Percentiles rank a stretch among this genome's conserved stretches.
These are phyloP conservation scores for Aphelocoma californica DNA, from an alignment of 2,797 vertebrate genomes.

Conservation along the genomic window DNA sequence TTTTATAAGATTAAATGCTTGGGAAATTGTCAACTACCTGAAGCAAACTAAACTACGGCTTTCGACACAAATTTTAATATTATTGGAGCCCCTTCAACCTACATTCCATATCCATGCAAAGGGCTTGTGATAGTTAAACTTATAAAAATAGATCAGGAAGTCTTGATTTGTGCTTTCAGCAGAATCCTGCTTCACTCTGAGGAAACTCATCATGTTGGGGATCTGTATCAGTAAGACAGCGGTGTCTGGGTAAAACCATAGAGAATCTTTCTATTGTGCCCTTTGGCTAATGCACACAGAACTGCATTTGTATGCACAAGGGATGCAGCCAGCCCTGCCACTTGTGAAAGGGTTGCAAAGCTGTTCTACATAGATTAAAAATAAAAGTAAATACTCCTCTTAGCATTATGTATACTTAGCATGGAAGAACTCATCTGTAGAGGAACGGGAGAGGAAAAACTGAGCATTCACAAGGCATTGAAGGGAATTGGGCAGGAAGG, in stretches of 20 bases:
- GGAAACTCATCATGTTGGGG: background rate
- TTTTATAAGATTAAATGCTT: background rate
- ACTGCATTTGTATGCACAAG: background rate
- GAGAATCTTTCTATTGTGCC: background rate
- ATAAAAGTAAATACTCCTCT: background rate
- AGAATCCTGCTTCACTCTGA: background rate
- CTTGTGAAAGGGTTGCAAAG: conserved; percentile 5
- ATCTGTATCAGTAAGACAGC: background rate
- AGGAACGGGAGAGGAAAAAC: background rate
- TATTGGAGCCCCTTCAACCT: background rate
- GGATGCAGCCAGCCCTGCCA: background rate
- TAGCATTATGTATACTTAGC: background rate
- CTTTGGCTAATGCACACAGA: background rate
- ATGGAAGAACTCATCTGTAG: background rate
- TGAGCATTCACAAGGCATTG: background rate
- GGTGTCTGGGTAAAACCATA: background rate
- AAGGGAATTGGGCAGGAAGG: background rate
- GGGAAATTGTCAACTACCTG: background rate
- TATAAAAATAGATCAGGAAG: background rate
- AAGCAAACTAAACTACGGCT: background rate
- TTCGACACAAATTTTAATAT: background rate
- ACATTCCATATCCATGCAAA: background rate
- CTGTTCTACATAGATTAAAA: conserved; percentile 29
- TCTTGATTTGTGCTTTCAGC: background rate
- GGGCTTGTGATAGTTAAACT: background rate